Base-by-base conservation (phyloP, 2,113 vertebrate genomes). In the Brachirus orientalis region DNA sequence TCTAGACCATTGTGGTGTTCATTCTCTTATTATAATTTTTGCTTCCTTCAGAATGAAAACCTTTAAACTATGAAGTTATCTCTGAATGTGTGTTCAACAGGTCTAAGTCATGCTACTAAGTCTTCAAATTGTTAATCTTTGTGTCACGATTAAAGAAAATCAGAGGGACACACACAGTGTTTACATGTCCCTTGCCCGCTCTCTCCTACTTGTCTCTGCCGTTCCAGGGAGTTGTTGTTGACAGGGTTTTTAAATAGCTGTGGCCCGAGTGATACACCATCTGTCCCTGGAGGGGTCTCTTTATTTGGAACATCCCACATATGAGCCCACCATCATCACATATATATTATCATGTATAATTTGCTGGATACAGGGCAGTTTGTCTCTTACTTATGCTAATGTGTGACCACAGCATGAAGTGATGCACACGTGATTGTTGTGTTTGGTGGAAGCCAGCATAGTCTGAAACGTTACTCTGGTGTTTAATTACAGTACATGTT, bases 221-320 rank as follows among this genome's bases (percentile, higher is more conserved):
- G 75, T 55, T 59, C 35, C 62, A 11, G 20, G 40, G 41, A 78
- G 75, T 51, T 85, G 68, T 80, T 88, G 86, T 85, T 89, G 83
- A 84, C 83, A 85, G 67, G 57, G 54, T 74, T 87, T 88, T 59
- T 77, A 91, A 90, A 89, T 87, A 89, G 82, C 83, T 73, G 67
- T 7, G 33, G 62, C 66, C 58, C 46, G 43, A 86, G 80, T 52
- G 65, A 82, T 84, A 75, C 54, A 46, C 86, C 88, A 88, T 88
- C 81, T 91, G 88, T 83, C 77, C 46, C 75, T 4, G 3, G 28
- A 12, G 70, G 77, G 70, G 57, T 72, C 17, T 20, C 70, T 83
- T 53, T 59, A 69, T 81, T 84, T 84, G 87, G 83, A 86, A 78
- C 77, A 46, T 35, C 72, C 59, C 68, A 55, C 72, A 75, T 44